Base-by-base conservation (phyloP, 2,113 vertebrate species). In the Damaliscus lunatus region DNA sequence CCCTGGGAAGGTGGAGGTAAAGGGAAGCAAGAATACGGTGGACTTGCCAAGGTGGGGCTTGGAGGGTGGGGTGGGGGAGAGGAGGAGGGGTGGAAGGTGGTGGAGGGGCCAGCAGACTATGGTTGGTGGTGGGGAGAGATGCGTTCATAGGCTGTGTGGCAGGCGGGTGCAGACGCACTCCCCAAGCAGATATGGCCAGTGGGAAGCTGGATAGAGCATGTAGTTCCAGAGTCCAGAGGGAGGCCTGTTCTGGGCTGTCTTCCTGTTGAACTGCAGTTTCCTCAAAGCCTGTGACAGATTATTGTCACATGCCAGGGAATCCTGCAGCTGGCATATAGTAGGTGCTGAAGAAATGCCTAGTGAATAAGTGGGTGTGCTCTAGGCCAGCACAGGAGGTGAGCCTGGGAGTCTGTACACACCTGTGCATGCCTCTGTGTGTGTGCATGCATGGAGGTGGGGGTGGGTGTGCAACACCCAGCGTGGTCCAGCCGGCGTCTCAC, bases 371-470 rank as follows among this genome's bases (percentile, higher is more conserved):
- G 3, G 27, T 48, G 67, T 2, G 25, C 43, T 33, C 57, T 6
- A 31, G 59, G 60, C 14, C 12, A 3, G 50, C 31, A 15, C 7
- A 4, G 43, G 15, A 59, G 25, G 77, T 15, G n/a, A 31, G 12
- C 48, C 31, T 11, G 16, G 3, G 31, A 19, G 16, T n/a, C 59
- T 57, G 29, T 5, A 15, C 5, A 50, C 33, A 48, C 40, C 6
- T 11, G 21, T 27, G 59, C 7, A 52, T 0, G 3, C 15, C 9
- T 25, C 17, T 48, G 3, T 5, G 15, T 15, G 36, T 12, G 23
- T 12, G 16, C 12, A 1, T 3, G 0, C 2, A 7, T 1, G 15
- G 19, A 50, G 46, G 33, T 10, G 74, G 46, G 25, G 23, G 15
- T 10, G 55, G 46, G 5, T 13, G 50, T 57, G 16, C 8, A 3